These are phyloP conservation scores for Alectoris magna DNA, from an alignment of 2,797 vertebrate genomes.

Conservation along the genomic window DNA sequence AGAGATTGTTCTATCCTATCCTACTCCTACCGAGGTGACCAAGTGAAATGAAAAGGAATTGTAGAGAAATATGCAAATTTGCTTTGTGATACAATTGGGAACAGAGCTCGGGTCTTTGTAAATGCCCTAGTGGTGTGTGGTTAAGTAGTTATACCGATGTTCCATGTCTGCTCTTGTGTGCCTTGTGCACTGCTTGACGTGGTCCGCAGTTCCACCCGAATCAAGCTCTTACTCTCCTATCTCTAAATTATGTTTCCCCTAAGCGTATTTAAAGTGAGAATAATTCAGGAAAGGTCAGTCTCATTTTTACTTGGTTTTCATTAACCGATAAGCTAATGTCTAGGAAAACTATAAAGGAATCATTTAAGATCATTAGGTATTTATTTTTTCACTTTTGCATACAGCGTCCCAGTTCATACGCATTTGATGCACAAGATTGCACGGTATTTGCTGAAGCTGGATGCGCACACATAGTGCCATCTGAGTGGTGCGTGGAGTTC, in stretches of 20 bases:
- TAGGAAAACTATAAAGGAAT: not conserved
- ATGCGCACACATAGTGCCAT: rapidly evolving
- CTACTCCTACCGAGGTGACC: not conserved
- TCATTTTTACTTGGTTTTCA: not conserved
- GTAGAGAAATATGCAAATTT: not conserved
- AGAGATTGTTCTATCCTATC: rapidly evolving
- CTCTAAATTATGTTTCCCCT: not conserved
- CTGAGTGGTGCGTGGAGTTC: not conserved
- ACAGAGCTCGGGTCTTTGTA: not conserved
- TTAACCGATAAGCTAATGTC: not conserved
- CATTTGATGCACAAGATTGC: not conserved
- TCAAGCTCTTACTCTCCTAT: not conserved
- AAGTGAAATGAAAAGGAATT: not conserved
- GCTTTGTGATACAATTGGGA: not conserved
- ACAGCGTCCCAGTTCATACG: not conserved
- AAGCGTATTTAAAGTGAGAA: not conserved
- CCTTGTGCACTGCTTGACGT: not conserved
- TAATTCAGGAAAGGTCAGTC: not conserved
- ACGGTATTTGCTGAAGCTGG: not conserved
- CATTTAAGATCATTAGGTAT: not conserved
- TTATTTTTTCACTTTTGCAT: not conserved
- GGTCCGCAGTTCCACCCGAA: not conserved
- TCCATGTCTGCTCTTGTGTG: not conserved
- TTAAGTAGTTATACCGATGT: not conserved
- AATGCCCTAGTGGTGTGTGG: not conserved